Percentiles rank a stretch among this genome's conserved stretches.
Conservation (phyloP, 2,113 vertebrate species). For the cattle (Bos taurus) region DNA sequence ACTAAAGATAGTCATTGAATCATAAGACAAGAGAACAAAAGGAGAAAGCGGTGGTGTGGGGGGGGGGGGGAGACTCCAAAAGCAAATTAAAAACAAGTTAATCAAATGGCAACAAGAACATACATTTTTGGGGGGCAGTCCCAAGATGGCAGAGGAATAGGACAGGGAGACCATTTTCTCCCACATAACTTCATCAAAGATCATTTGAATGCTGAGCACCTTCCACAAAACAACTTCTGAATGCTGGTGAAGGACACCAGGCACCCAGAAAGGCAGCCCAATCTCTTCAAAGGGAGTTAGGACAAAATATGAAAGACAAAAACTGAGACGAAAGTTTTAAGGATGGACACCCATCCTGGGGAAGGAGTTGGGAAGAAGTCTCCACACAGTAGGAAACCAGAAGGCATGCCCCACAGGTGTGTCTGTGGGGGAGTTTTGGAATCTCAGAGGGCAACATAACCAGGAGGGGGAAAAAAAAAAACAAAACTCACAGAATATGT, state of each 20-base stretch:
- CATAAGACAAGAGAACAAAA: neutral
- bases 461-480: too few relatives aligned
- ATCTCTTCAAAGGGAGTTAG: neutral
- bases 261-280: neutral
- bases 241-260: neutral
- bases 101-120: neutral
- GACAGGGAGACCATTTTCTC: neutral
- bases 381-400: neutral
- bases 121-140: neutral
- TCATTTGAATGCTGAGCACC: neutral
- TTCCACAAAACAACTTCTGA: neutral
- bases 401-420: neutral
- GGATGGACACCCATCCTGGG: neutral
- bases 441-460: neutral
- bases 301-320: neutral
- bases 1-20: neutral
- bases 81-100: neutral
- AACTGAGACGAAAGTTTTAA: neutral
- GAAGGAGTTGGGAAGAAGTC: neutral
- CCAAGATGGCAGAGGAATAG: neutral
- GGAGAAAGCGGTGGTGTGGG: too few relatives aligned
- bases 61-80: neutral
- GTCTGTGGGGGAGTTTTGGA: neutral
- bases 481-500: neutral
- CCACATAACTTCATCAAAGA: neutral